Base-by-base conservation (phyloP, 2,113 vertebrate species). In the Psammodynastes pulverulentus region DNA sequence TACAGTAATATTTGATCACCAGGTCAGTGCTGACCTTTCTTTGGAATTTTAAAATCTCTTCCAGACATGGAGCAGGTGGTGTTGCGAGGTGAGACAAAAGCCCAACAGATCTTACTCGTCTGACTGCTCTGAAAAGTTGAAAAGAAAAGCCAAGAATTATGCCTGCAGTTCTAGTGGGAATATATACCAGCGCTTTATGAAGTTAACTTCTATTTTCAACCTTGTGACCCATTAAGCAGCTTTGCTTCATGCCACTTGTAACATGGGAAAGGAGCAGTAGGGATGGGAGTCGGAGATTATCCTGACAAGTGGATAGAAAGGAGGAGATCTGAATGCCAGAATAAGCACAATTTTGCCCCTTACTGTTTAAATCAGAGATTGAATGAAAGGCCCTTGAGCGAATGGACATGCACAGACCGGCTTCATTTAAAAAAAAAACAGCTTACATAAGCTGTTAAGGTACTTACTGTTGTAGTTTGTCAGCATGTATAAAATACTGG, bases 181-280 rank as follows among this genome's bases (percentile, higher is more conserved):
- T 93, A 93, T 91, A 93, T 89, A 53, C 79, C 39, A 54, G 24
- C 34, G 87, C 84, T 88, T 93, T 89, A 86, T 93, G 90, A 93
- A 84, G 90, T 93, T 93, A 91, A 91, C 90, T 91, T 93, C 90
- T 89, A 72, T 91, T 93, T 93, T 91, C 90, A 86, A n/a, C 90
- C 67, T 49, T 54, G 79, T 89, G 90, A 91, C 93, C 93, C 49
- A 34, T 89, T 93, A 89, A 93, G 93, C 93, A 39, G 90, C 93
- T 93, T 93, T 91, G 54, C 87, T 53, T 91, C 46, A 45, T 91
- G 90, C 87, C 53, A 67, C 90, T 93, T 93, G 90, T 93, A 88
- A 91, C 72, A 54, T 48, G 54, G 93, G 79, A 86, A 86, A 91
- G 90, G 72, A 86, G 48, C 79, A 46, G 84, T 91, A 72, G 39